A percentile compares a stretch with the other conserved stretches of the same genome.
Conservation (phyloP, 2,888 invertebrate genomes). For the Nomada ruficornis region DNA sequence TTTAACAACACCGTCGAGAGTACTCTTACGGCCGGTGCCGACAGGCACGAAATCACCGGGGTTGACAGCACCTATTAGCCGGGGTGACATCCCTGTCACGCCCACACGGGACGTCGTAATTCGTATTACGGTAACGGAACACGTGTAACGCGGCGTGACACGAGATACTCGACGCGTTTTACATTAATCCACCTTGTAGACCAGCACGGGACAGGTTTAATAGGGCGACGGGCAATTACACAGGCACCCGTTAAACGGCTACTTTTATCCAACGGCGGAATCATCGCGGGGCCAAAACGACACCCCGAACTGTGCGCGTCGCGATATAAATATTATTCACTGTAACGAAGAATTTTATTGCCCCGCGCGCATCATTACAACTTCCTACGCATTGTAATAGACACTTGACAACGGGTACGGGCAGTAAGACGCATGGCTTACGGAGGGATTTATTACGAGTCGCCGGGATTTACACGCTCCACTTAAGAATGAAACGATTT, state of each 20-base stretch:
- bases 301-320: not conserved
- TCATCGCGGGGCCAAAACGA: too few species aligned
- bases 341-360: slow-evolving; percentile 1
- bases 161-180: slow-evolving; percentile 31
- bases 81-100: slow-evolving; percentile 75
- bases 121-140: slow-evolving; percentile 72
- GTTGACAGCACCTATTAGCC: slow-evolving; percentile 79
- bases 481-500: slow-evolving; percentile 41
- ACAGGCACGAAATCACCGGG: slow-evolving; percentile 53
- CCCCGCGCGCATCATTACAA: too few species aligned
- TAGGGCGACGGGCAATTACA: slow-evolving; percentile 45
- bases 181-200: slow-evolving; percentile 66
- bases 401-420: not conserved
- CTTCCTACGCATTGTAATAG: not conserved
- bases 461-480: not conserved
- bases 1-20: slow-evolving; percentile 30
- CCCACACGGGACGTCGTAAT: slow-evolving; percentile 65
- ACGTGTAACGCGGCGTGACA: slow-evolving; percentile 68
- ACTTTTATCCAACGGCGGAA: not conserved
- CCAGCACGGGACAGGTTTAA: slow-evolving; percentile 9
- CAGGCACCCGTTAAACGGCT: slow-evolving; percentile 51
- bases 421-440: not conserved
- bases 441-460: not conserved
- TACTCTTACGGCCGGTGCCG: slow-evolving; percentile 27
- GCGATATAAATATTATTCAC: not conserved